Base-by-base conservation (phyloP, 1,140 invertebrate species). In the Hesperophylax magnus region DNA sequence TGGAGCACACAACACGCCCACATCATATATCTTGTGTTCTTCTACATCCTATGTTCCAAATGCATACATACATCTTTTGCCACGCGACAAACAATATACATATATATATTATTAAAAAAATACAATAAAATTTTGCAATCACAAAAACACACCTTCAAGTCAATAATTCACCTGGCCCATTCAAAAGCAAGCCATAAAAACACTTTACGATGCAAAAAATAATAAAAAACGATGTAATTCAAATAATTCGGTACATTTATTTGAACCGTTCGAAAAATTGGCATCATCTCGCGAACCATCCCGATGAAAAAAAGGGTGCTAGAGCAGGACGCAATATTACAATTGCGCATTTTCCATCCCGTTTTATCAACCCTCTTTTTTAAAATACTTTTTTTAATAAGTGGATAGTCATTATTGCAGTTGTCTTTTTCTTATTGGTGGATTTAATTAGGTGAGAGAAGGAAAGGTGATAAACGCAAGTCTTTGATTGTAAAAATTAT, bases 371-470 rank as follows among this genome's bases (percentile, higher is more conserved):
- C 65, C 65, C 65, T 67, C 31, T 3, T 67, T 67, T 67, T 67
- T 67, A 39, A 67, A 67, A 47, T 47, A 47, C 34, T 11, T 67
- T 47, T 67, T 67, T 67, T 67, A 67, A 67, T 67, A 67, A 47
- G 65, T 67, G 65, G 65, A 67, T 31, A 67, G 31, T 67, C 17
- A 67, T 67, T 67, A 67, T 67, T 67, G 34, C 17, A 2, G 31
- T 31, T 31, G 65, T 67, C 34, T 17, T 31, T 67, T 39, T 67
- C 65, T 34, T n/a, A 2, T 15, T 6, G 3, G 65, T 31, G 9
- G n/a, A 34, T 39, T 67, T 67, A 17, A 9, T 4, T 31, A 15
- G 17, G 65, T 27, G 0, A 18, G 65, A 67, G 65, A 0, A 31
- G 17, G 65, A 47, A 0, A 34, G 65, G 17, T 14, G 31, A n/a